Percentiles rank a stretch among this genome's conserved stretches.
phyloP scores from a whole-genome alignment of 1,140 invertebrate genomes.

The Aphaenogaster floridana region DNA sequence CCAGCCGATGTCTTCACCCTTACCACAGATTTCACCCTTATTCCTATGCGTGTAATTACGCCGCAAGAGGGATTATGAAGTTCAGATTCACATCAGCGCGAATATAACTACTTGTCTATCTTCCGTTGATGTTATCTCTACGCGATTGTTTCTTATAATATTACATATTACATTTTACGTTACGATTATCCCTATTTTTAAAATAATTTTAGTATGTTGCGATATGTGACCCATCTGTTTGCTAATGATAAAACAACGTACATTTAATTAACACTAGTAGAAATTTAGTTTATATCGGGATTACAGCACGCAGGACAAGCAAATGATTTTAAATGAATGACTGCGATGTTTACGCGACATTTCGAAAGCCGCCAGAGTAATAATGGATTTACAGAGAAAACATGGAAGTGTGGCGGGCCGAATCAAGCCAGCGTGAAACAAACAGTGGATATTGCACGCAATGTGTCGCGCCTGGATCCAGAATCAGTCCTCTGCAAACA shows the following conservation, averaged over 20 bases:
- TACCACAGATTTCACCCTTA: slow-evolving; percentile 65
- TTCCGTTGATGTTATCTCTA: background rate
- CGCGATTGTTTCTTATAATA: background rate
- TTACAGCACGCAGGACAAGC: background rate
- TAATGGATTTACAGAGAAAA: slow-evolving; percentile 81
- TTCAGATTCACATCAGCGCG: slow-evolving; percentile 61
- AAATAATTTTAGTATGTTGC: background rate
- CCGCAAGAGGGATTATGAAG: slow-evolving; percentile 68
- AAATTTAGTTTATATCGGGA: slow-evolving; percentile 7
- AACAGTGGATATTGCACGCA: slow-evolving; percentile 84
- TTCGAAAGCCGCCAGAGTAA: slow-evolving; percentile 47
- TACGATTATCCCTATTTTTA: no score
- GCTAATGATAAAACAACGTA: background rate
- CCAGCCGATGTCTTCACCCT: slow-evolving; percentile 24
- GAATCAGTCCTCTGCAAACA: slow-evolving; percentile 82
- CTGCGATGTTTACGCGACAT: slow-evolving; percentile 12
- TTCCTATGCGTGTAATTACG: slow-evolving; percentile 77
- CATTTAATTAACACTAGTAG: background rate
- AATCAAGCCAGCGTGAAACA: slow-evolving; percentile 79
- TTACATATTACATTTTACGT: background rate
- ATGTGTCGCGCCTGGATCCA: slow-evolving; percentile 76
- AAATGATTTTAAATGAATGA: slow-evolving; percentile 54
- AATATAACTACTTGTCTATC: slow-evolving; percentile 30
- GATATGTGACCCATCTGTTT: background rate
- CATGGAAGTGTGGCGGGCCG: slow-evolving; percentile 68